Percentiles rank a stretch among this genome's conserved stretches.
phyloP scores from a whole-genome alignment of 2,797 vertebrate genomes.

The Anableps anableps region DNA sequence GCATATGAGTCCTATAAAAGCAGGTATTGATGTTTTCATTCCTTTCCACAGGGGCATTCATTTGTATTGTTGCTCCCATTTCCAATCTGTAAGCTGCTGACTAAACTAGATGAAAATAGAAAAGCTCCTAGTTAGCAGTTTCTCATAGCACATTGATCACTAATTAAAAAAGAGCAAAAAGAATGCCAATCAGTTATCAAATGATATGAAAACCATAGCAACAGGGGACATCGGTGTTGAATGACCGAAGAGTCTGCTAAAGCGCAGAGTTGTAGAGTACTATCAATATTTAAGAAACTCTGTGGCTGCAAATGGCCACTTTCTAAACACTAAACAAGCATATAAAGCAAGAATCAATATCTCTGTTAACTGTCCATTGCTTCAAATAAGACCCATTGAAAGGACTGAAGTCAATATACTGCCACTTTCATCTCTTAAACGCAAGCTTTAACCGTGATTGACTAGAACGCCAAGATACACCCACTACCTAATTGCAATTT shows the following conservation, averaged over 20 bases:
- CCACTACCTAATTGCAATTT: slow-evolving; percentile 70
- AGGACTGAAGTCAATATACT: slow-evolving; percentile 33
- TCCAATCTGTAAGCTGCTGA: slow-evolving; percentile 9
- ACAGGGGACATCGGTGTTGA: slow-evolving; percentile 26
- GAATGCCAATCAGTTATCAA: slow-evolving; percentile 33
- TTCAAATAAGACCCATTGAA: slow-evolving; percentile 46
- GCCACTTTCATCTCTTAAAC: slow-evolving; percentile 53
- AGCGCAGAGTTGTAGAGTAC: slow-evolving; percentile 17
- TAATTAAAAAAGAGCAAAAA: slow-evolving; percentile 26
- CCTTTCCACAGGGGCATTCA: slow-evolving; percentile 28
- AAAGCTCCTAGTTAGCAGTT: slow-evolving; percentile 7
- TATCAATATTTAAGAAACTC: slow-evolving; percentile 42
- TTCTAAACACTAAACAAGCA: slow-evolving; percentile 53
- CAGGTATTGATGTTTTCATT: slow-evolving; percentile 37
- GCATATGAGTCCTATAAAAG: slow-evolving; percentile 35
- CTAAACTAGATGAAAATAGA: slow-evolving; percentile 14
- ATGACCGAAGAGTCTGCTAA: slow-evolving; percentile 28
- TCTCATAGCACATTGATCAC: slow-evolving; percentile 17
- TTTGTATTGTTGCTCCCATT: slow-evolving; percentile 26
- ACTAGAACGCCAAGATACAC: slow-evolving; percentile 55
- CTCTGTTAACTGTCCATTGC: slow-evolving; percentile 57
- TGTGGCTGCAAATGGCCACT: slow-evolving; percentile 9
- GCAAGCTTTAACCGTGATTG: slow-evolving; percentile 54
- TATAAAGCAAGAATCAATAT: slow-evolving; percentile 61
- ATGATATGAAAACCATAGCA: slow-evolving; percentile 39